Percentiles rank a stretch among this genome's conserved stretches.
Conservation (phyloP, 2,888 invertebrate genomes). For the Drosophila diplacantha region DNA sequence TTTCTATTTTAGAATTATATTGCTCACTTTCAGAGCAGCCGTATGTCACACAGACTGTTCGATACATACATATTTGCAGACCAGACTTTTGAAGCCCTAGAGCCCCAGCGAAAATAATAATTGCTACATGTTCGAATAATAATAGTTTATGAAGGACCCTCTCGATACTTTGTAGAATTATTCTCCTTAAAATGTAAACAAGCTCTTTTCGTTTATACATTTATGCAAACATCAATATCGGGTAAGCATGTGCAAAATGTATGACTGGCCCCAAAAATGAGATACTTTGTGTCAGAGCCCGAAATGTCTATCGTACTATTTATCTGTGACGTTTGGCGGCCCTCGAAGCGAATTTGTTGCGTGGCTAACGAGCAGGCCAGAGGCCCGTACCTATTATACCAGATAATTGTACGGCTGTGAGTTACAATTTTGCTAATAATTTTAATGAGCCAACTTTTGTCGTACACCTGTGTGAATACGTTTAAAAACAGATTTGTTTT, state of each 20-base stretch:
- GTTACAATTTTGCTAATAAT: conserved; percentile 58
- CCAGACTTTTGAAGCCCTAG: neutral
- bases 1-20: conserved; percentile 30
- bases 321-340: conserved; percentile 40
- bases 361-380: conserved; percentile 55
- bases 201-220: neutral
- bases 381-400: conserved; percentile 15
- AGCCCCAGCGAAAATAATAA: neutral
- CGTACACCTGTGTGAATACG: conserved; percentile 66
- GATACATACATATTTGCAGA: neutral
- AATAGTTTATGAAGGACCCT: neutral
- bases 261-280: conserved; percentile 10
- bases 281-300: conserved; percentile 1
- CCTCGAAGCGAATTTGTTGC: conserved; percentile 36
- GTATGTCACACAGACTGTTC: conserved; percentile 20
- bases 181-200: neutral
- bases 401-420: conserved; percentile 21
- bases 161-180: neutral
- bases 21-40: conserved; percentile 19
- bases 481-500: conserved; percentile 70
- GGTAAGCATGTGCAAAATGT: conserved; percentile 4
- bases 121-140: neutral
- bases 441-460: conserved; percentile 68
- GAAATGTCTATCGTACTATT: conserved; percentile 17
- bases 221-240: conserved; percentile 4